Conservation (phyloP, 2,888 invertebrate genomes). For the Hanleya hanleyi region DNA sequence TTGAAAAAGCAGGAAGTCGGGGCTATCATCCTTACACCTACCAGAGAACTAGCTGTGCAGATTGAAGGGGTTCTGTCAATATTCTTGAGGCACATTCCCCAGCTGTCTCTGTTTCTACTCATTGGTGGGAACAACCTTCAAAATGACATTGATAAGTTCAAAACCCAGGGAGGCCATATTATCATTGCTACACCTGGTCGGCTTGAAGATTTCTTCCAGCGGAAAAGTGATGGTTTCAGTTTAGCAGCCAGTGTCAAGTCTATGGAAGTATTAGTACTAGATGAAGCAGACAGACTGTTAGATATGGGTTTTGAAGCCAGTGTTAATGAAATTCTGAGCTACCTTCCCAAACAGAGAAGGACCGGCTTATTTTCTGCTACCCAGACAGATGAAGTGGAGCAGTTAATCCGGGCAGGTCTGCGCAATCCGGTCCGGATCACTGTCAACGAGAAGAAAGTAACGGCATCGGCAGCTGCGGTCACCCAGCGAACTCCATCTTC, state of each 20-base stretch:
- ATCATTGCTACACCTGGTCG: slow-evolving; percentile 96
- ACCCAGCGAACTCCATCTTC: slow-evolving; percentile 75
- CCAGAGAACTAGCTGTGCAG: slow-evolving; percentile 94
- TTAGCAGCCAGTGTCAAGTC: slow-evolving; percentile 84
- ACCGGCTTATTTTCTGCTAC: slow-evolving; percentile 99
- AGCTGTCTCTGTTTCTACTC: slow-evolving; percentile 70
- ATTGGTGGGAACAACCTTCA: slow-evolving; percentile 89
- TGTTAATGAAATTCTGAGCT: slow-evolving; percentile 90
- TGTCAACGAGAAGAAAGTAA: slow-evolving; percentile 86
- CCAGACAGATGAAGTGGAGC: slow-evolving; percentile 94
- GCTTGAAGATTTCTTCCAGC: slow-evolving; percentile 83
- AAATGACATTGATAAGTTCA: slow-evolving; percentile 82
- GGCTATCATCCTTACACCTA: slow-evolving; percentile 94
- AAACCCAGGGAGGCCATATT: slow-evolving; percentile 84
- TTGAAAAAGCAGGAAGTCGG: slow-evolving; percentile 79
- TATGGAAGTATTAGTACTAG: slow-evolving; percentile 91
- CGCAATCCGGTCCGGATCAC: slow-evolving; percentile 93
- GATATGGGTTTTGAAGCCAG: slow-evolving; percentile 91
- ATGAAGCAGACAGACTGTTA: slow-evolving; percentile 96
- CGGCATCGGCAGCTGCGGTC: slow-evolving; percentile 20
- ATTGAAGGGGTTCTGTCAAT: slow-evolving; percentile 78
- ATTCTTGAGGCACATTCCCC: slow-evolving; percentile 63
- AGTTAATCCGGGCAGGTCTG: slow-evolving; percentile 92
- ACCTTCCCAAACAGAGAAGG: slow-evolving; percentile 92
- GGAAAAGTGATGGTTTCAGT: slow-evolving; percentile 53